Evolutionary conservation across 1,140 invertebrate genomes (phyloP).

Genomic region (Drusus annulatus): DNA sequence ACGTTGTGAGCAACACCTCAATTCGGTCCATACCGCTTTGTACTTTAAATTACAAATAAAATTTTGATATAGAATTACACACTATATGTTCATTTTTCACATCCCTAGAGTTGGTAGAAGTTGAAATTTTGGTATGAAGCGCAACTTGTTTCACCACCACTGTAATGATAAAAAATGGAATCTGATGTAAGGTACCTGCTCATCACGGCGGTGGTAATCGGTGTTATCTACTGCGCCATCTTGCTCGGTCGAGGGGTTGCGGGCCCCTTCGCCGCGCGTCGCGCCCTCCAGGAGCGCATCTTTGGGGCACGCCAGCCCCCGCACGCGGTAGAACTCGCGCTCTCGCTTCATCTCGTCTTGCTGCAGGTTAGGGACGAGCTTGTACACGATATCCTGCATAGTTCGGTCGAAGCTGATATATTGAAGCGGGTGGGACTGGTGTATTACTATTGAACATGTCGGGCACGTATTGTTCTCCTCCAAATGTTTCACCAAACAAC

Average conservation of each 20-base stretch:
- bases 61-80: too few relatives aligned
- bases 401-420: conserved; percentile 98
- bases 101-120: too few relatives aligned
- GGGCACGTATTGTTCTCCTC: conserved; percentile 98
- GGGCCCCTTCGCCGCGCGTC: conserved; percentile 75
- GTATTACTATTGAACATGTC: conserved; percentile 96
- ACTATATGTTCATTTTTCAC: too few relatives aligned
- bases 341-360: conserved; percentile 93
- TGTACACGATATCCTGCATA: conserved; percentile 99
- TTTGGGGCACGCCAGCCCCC: conserved; percentile 90
- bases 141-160: too few relatives aligned
- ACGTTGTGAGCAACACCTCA: too few relatives aligned
- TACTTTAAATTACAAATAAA: too few relatives aligned
- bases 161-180: too few relatives aligned
- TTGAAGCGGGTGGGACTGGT: conserved; percentile 96
- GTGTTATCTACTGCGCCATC: conserved; percentile 85
- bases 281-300: conserved; percentile 81
- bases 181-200: conserved; percentile 81
- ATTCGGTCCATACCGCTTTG: too few relatives aligned
- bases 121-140: too few relatives aligned
- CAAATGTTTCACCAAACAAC: conserved; percentile 96
- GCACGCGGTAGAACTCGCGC: conserved; percentile 87
- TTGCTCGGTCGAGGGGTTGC: conserved; percentile 75
- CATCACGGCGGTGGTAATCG: conserved; percentile 95
- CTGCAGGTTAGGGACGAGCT: conserved; percentile 93